A percentile compares a stretch with the other conserved stretches of the same genome.
phyloP scores from a whole-genome alignment of 2,797 vertebrate species.

The Manis javanica region DNA sequence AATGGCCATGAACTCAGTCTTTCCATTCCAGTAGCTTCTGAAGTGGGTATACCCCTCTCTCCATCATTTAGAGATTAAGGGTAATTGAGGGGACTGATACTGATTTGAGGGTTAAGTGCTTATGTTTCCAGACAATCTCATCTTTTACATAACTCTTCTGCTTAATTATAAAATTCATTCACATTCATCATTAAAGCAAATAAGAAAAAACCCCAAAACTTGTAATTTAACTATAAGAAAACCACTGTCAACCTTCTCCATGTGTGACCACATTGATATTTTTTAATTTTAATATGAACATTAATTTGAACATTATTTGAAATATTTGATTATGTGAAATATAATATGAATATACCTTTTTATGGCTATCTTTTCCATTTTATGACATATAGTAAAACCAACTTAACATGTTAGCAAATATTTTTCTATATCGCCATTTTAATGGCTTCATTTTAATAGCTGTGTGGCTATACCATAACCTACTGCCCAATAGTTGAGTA shows the following conservation, averaged over 20 bases:
- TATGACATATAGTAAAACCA: not conserved
- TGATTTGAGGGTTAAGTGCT: not conserved
- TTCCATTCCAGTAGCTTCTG: not conserved
- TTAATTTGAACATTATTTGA: not conserved
- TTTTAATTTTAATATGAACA: not conserved
- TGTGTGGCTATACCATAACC: not conserved
- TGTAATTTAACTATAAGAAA: not conserved
- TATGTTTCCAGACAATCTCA: not conserved
- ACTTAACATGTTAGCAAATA: not conserved
- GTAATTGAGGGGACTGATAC: not conserved
- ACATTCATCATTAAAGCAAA: not conserved
- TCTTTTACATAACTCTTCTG: not conserved
- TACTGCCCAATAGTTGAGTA: not conserved
- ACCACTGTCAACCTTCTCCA: not conserved
- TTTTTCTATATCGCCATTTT: not conserved
- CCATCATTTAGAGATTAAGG: not conserved
- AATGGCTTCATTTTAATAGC: not conserved
- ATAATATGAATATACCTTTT: not conserved
- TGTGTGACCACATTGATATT: too few species aligned
- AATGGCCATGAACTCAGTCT: not conserved
- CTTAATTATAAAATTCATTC: not conserved
- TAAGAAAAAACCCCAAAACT: not conserved
- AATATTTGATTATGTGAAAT: not conserved
- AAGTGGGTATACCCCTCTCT: too few species aligned
- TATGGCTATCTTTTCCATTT: not conserved